These are phyloP conservation scores for Mormyrus lacerda DNA, from an alignment of 2,113 vertebrate genomes.

Conservation along the genomic window DNA sequence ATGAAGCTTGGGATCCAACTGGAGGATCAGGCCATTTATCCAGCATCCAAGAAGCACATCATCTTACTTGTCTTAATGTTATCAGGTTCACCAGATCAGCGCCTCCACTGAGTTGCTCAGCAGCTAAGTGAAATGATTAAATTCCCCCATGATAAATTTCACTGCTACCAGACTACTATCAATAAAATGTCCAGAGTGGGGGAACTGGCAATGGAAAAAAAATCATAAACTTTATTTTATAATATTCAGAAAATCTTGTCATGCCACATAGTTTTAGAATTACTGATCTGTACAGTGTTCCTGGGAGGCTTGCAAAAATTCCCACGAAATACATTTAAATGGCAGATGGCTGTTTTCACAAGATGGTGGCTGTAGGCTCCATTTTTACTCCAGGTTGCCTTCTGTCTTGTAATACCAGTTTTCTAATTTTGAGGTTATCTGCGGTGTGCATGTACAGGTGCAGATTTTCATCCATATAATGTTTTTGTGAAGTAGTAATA, in stretches of 20 bases:
- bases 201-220: neutral
- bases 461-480: neutral
- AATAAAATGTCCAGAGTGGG: too few relatives aligned
- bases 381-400: neutral
- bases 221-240: neutral
- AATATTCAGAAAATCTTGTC: neutral
- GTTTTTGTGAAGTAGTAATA: neutral
- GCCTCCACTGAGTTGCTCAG: neutral
- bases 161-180: neutral
- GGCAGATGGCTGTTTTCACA: neutral
- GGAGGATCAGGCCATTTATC: neutral
- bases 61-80: too few relatives aligned
- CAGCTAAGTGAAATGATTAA: neutral
- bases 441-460: neutral
- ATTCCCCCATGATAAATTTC: neutral
- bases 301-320: neutral
- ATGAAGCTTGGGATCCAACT: neutral
- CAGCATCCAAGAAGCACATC: neutral
- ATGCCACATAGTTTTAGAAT: neutral
- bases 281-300: neutral
- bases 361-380: neutral
- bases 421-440: neutral
- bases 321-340: neutral
- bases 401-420: neutral
- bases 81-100: too few relatives aligned